Base-by-base conservation (phyloP, 2,113 vertebrate species). In the Toxostoma redivivum region DNA sequence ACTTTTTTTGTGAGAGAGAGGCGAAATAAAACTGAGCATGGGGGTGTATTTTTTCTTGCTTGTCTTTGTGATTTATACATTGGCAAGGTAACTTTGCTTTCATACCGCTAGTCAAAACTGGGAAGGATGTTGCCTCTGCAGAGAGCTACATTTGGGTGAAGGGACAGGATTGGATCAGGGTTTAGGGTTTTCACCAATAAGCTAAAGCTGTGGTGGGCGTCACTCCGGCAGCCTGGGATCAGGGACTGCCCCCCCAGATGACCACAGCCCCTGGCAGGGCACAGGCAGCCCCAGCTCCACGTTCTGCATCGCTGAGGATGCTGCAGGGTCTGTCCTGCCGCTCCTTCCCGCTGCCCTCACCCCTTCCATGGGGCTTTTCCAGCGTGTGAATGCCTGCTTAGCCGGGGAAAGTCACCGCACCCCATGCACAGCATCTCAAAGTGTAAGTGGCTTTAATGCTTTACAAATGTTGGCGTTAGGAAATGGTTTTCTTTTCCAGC, bases 101-200 rank as follows among this genome's bases (percentile, higher is more conserved):
- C 33, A 21, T 79, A 62, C 64, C 6, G 48, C 94, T 87, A 88
- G 86, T 97, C 97, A 92, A 94, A 97, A 94, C 97, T 96, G 95
- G 97, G 96, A 96, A 96, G 94, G 97, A 95, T 88, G 89, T 91
- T 74, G 85, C 91, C 97, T 98, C 96, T 83, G 92, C 96, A 92
- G 97, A 98, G 98, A 98, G 98, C 98, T 96, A 80, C 97, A 95
- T 98, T 98, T 98, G 97, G 97, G 97, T 98, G 88, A 93, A 94
- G 93, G 92, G 53, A 72, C 91, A 73, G 94, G 97, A 98, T 99
- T 99, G 99, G 99, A 96, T 97, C 97, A 92, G 72, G 92, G 94
- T 94, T 98, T 90, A 65, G 94, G 57, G 97, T 97, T 98, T 98
- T 98, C 98, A 97, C 98, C 98, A 98, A 98, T 98, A 97, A 98